Conservation (phyloP, 2,888 invertebrate genomes). For the Nephrocerus scutellatus region DNA sequence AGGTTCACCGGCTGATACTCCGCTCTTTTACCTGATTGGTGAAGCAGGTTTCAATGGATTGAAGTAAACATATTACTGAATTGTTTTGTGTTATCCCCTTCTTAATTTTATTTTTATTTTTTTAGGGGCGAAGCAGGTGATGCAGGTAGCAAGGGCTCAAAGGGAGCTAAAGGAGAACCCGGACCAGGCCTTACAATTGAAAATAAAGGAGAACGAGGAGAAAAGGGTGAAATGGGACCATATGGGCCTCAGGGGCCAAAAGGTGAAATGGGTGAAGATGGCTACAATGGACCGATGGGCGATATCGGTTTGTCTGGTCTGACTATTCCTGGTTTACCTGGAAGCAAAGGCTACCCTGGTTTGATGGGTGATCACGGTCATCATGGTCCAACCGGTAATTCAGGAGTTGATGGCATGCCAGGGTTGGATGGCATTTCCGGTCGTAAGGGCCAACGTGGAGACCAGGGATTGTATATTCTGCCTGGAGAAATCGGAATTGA, state of each 20-base stretch:
- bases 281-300: constrained; percentile 53
- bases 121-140: constrained; percentile 51
- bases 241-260: constrained; percentile 55
- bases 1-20: constrained; percentile 46
- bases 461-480: constrained; percentile 40
- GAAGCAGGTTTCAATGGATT: constrained; percentile 36
- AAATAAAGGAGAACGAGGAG: constrained; percentile 47
- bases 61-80: constrained; percentile 28
- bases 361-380: constrained; percentile 58
- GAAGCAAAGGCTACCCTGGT: constrained; percentile 63
- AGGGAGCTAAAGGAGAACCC: constrained; percentile 57
- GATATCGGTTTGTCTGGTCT: constrained; percentile 49
- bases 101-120: constrained; percentile 11
- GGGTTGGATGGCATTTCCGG: constrained; percentile 45
- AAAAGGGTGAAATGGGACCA: constrained; percentile 45
- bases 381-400: constrained; percentile 55
- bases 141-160: constrained; percentile 34
- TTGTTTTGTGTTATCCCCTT: background rate
- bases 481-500: constrained; percentile 44
- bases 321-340: constrained; percentile 51
- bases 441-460: constrained; percentile 48
- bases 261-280: constrained; percentile 53
- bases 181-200: constrained; percentile 51
- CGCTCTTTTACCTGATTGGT: constrained; percentile 36
- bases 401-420: constrained; percentile 48